Base-by-base conservation (phyloP, 1,140 invertebrate genomes). In the Leptopilina boulardi region DNA sequence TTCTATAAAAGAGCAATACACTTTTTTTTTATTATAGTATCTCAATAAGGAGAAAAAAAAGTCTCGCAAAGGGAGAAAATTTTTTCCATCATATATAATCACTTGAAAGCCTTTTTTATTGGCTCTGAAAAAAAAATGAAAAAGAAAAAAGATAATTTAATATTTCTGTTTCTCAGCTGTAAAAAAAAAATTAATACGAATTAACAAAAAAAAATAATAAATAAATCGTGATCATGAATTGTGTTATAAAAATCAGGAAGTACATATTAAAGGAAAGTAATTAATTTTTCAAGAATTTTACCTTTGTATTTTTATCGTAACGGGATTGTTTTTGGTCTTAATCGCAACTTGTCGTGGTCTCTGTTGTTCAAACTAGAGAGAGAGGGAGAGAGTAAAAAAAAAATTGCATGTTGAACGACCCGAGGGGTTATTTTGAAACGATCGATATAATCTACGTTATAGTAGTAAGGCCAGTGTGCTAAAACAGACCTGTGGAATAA, bases 401-500 rank as follows among this genome's bases (percentile, higher is more conserved):
- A 84, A 81, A 66, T 82, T 80, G 83, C 83, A 83, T 84, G 83
- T 59, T 81, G 83, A 66, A 66, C 23, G 56, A 83, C 81, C 83
- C 80, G 83, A 71, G 76, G 82, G 76, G 83, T 77, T 85, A 84
- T 85, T 85, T 84, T 81, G 73, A 83, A 77, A 73, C 74, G 83
- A 34, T 85, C 83, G 83, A 85, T 85, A 85, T 85, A 84, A 66
- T 66, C 56, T 30, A 66, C 8, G 56, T 30, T n/a, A n/a, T 66
- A 10, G 23, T 59, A 66, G 56, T 23, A 26, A 23, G 19, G n/a
- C 71, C 23, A 23, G 10, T 47, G 18, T 73, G 4, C 38, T 44
- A 11, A 15, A 23, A 15, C 42, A 44, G 18, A 13, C 26, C 38
- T 73, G 18, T 30, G 38, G 13, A 51, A 51, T 73, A 30, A 47